Conservation (phyloP, 2,888 invertebrate genomes). For the Mythimna loreyi region DNA sequence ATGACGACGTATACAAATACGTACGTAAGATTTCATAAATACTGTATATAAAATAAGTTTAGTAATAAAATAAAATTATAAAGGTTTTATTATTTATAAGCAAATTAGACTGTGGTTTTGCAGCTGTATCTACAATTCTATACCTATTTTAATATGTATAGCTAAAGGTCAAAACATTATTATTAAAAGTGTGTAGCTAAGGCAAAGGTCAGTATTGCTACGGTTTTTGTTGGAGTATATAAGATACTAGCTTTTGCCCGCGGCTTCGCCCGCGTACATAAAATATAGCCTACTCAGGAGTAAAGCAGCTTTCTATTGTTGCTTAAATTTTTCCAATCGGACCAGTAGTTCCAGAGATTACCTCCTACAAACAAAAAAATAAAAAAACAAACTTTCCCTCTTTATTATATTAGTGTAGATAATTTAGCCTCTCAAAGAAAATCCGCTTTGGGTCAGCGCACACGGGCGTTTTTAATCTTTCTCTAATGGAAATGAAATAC, state of each 20-base stretch:
- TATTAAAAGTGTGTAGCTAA: background rate
- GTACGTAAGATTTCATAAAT: conserved; percentile 27
- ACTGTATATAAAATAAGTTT: background rate
- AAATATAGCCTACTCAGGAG: too few relatives aligned
- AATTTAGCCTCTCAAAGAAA: conserved; percentile 3
- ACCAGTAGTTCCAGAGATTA: too few relatives aligned
- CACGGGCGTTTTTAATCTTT: background rate
- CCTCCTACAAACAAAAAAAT: too few relatives aligned
- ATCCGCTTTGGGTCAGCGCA: background rate
- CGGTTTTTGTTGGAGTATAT: background rate
- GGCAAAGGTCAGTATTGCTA: background rate
- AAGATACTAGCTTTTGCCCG: too few relatives aligned
- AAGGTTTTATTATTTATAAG: conserved; percentile 30
- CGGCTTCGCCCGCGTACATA: too few relatives aligned
- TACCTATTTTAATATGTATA: conserved; percentile 17
- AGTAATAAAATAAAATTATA: conserved; percentile 8
- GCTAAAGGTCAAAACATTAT: background rate
- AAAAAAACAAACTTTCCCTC: too few relatives aligned
- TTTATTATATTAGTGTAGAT: too few relatives aligned
- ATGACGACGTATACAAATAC: conserved; percentile 28
- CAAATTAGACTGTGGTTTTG: conserved; percentile 31
- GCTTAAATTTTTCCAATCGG: too few relatives aligned
- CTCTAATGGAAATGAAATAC: background rate
- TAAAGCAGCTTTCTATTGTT: too few relatives aligned
- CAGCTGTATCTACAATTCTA: conserved; percentile 38